Evolutionary conservation across 2,888 invertebrate species (phyloP), one percentile per base, ranked within the genome.

Genomic region (Amblyteles armatorius): DNA sequence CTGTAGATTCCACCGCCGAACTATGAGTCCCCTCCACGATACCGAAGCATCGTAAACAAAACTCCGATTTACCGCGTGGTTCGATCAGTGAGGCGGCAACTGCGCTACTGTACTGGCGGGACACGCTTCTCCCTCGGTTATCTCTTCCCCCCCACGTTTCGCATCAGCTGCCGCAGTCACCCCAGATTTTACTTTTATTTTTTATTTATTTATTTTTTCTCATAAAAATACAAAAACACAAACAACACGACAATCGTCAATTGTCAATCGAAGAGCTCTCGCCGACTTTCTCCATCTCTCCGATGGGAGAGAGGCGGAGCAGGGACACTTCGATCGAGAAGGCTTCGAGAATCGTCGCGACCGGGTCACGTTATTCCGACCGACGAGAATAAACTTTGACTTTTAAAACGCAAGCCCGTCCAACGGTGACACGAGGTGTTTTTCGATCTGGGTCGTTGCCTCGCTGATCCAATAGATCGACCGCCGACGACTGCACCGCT

Each of bases 41-140:
- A 13, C 55, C 7, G 13, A 29, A 69, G 68, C 85, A 82, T 87
- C 86, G 89, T 91, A 92, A 92, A 93, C 91, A 93, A 93, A 93
- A 93, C 86, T 89, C 72, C 79, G 85, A 80, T 87, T 87, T 83
- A 90, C 89, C 91, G 91, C 92, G 90, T 92, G 92, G 90, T 87
- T 89, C 83, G 89, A 90, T 88, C 92, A 93, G 93, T 93, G 88
- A 90, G 89, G 90, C 90, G 88, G 85, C 88, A 89, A 88, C 90
- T 88, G 90, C 82, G 90, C 86, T 84, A 80, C 85, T 77, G 82
- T 81, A 71, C 22, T 52, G 69, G 52, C 29, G 73, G 57, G 33
- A 67, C 63, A 67, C 63, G 63, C 0, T 33, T 29, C 16, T 19
- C 50, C 44, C 40, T 71, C 48, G 2, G n/a, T 57, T 44, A 71